A percentile compares a stretch with the other conserved stretches of the same genome.
Evolutionary conservation across 2,888 invertebrate genomes (phyloP).

Genomic region (Crematogaster levior): DNA sequence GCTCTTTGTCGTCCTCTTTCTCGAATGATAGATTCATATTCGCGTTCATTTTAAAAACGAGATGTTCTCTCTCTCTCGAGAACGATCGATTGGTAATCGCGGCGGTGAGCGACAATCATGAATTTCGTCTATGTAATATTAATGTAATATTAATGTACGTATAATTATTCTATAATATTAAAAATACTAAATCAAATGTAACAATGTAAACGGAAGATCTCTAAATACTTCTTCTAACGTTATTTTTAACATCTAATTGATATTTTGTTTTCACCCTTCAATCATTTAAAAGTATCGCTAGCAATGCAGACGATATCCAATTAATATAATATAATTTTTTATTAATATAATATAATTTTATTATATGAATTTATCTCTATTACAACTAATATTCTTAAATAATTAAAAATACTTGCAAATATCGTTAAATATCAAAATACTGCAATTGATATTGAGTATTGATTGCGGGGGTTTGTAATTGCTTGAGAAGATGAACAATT

Average conservation of each 20-base stretch:
- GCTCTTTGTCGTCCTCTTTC: conserved; percentile 34
- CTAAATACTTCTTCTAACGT: neutral
- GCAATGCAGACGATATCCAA: neutral
- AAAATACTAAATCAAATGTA: neutral
- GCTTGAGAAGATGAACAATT: neutral
- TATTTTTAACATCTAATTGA: neutral
- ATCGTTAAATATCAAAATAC: conserved; percentile 1
- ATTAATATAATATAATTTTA: neutral
- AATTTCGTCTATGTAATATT: neutral
- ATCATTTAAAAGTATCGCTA: neutral
- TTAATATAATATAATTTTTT: neutral
- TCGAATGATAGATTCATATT: conserved; percentile 27
- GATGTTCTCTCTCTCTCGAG: neutral
- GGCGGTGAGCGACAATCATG: conserved; percentile 29
- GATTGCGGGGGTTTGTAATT: no score
- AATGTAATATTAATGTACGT: neutral
- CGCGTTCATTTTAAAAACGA: conserved; percentile 7
- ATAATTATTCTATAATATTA: neutral
- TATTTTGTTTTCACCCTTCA: neutral
- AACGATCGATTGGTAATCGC: neutral
- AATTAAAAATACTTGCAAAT: conserved; percentile 10
- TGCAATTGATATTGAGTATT: neutral
- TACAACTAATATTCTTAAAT: neutral
- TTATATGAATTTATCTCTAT: neutral
- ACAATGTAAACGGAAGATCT: neutral